Base-by-base conservation (phyloP, 2,888 invertebrate species). In the Harmothoe impar region DNA sequence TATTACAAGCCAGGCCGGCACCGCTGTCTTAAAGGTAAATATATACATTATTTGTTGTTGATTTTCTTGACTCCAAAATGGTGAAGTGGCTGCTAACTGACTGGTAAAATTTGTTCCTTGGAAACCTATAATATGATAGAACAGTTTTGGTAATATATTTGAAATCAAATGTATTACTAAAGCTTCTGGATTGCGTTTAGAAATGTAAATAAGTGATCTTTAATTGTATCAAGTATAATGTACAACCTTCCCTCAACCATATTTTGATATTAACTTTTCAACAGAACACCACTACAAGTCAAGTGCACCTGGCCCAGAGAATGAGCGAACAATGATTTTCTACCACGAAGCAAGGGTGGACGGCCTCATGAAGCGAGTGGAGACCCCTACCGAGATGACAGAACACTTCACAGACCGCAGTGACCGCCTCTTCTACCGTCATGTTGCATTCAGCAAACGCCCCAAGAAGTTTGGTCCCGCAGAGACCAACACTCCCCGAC, bases 281-380 rank as follows among this genome's bases (percentile, higher is more conserved):
- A 12, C 92, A 95, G 96, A 96, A 89, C 95, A 96, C 91, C 93
- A 93, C 81, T 96, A 94, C 92, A 94, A 94, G 89, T 94, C 94
- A 43, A 94, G 94, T 85, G 94, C 93, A 25, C 94, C 95, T 5
- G 95, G 94, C 0, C 94, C 95, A 12, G 96, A 96, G 92, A 96
- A 94, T 91, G 95, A 97, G 92, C 96, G 97, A 92, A 96, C 97
- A 95, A 97, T 90, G 96, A 96, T 92, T 91, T 97, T 97, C 95
- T 97, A 97, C 94, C 93, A 96, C 94, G 94, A 96, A 91, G 97
- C 97, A 0, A 96, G 98, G 0, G 95, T 97, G 10, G 98, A 98
- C 94, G 97, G 98, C 3, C 96, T 98, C 62, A 95, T 94, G 35
- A 95, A 94, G 89, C 92, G 96, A 51, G 94, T 94, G n/a, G 96